Conservation (phyloP, 1,140 invertebrate species). For the Plutomurus gul region DNA sequence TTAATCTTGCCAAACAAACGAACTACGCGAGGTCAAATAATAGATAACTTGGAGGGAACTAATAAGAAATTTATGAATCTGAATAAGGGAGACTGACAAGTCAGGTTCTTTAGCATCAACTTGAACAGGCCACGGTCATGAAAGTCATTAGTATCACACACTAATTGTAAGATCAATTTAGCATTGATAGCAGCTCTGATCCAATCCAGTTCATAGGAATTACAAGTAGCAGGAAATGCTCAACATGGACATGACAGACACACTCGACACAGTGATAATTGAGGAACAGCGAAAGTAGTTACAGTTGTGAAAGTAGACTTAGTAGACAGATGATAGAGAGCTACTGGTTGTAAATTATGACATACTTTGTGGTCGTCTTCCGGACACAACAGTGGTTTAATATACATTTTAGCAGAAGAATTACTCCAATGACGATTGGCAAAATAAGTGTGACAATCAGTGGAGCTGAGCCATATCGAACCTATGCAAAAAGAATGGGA, state of each 20-base stretch:
- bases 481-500: no score
- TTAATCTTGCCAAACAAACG: no score
- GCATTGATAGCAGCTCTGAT: neutral
- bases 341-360: conserved; percentile 48
- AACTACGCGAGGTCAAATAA: no score
- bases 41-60: no score
- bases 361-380: conserved; percentile 53
- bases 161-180: neutral
- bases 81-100: neutral
- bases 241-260: neutral
- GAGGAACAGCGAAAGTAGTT: neutral
- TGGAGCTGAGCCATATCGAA: conserved; percentile 46
- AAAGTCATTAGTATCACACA: neutral
- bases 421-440: conserved; percentile 49
- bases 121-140: neutral
- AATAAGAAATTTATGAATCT: neutral
- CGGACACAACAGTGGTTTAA: conserved; percentile 52
- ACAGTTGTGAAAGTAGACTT: neutral
- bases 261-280: neutral
- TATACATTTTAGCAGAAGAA: conserved; percentile 52
- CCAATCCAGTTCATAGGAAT: neutral
- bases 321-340: neutral
- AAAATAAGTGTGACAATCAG: conserved; percentile 48
- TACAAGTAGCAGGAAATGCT: neutral
- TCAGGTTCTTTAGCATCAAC: neutral